Evolutionary conservation across 2,888 invertebrate genomes (phyloP).

Genomic region (Myopa tessellatipennis): DNA sequence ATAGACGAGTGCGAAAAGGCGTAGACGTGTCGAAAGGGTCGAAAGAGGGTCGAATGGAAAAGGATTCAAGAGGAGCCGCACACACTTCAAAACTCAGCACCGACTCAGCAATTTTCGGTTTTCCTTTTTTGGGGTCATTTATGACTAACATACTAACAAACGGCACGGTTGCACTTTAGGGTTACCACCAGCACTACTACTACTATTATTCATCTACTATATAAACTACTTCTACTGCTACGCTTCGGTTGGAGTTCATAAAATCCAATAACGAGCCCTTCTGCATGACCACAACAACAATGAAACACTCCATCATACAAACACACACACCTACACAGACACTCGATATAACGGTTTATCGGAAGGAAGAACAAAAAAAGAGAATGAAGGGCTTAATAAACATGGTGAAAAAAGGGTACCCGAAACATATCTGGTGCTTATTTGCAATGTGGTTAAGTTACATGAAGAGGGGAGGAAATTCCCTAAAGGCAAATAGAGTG

Average conservation of each 20-base stretch:
- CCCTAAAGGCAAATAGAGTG: background rate
- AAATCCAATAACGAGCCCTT: conserved; percentile 57
- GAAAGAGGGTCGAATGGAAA: background rate
- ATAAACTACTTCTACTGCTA: too few species aligned
- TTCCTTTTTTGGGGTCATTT: conserved; percentile 1
- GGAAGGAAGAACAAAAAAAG: background rate
- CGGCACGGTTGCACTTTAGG: background rate
- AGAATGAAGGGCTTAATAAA: conserved; percentile 14
- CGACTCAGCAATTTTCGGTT: conserved; percentile 10
- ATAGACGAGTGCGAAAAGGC: conserved; percentile 10
- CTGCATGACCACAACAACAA: conserved; percentile 24
- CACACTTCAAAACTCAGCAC: background rate
- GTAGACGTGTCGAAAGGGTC: conserved; percentile 9
- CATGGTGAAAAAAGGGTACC: conserved; percentile 16
- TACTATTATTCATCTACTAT: background rate
- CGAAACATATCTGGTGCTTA: conserved; percentile 5
- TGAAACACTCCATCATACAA: background rate
- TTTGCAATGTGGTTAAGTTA: conserved; percentile 28
- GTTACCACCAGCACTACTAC: background rate
- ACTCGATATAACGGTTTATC: background rate
- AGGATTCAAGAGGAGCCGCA: background rate
- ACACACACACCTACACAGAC: background rate
- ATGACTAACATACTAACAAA: background rate
- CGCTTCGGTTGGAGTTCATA: conserved; percentile 21
- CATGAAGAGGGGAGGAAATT: background rate